A percentile compares a stretch with the other conserved stretches of the same genome.
Conservation (phyloP, 2,888 invertebrate genomes). For the Pollenia labialis region DNA sequence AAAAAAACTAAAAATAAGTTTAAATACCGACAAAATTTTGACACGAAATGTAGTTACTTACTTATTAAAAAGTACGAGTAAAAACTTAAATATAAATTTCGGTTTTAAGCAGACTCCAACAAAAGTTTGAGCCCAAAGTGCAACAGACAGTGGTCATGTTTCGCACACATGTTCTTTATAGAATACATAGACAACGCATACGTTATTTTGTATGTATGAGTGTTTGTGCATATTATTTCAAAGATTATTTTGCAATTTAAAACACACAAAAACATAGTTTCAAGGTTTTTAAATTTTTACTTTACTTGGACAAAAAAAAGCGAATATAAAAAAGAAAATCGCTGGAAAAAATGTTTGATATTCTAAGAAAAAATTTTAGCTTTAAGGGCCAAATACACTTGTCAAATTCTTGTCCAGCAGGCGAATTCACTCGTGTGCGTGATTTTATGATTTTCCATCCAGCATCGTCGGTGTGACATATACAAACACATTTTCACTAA, state of each 20-base stretch:
- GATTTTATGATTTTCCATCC: no score
- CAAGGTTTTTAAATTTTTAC: no score
- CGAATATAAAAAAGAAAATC: no score
- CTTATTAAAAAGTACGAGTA: slow-evolving; percentile 17
- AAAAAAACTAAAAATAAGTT: slow-evolving; percentile 37
- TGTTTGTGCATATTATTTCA: background rate
- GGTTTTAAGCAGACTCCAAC: slow-evolving; percentile 13
- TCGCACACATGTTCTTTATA: slow-evolving; percentile 11
- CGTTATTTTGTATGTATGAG: background rate
- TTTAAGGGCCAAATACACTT: no score
- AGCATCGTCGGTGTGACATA: no score
- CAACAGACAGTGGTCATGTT: slow-evolving; percentile 5
- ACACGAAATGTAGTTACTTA: slow-evolving; percentile 46
- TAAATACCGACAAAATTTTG: slow-evolving; percentile 63
- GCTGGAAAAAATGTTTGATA: no score
- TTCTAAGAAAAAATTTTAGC: no score
- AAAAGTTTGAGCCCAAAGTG: slow-evolving; percentile 6
- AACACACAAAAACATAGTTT: background rate
- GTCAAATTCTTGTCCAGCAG: no score
- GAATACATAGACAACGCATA: no score
- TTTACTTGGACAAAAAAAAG: no score
- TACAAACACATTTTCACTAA: no score
- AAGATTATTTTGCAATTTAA: background rate
- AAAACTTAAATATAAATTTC: background rate
- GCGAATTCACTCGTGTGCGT: no score